Base-by-base conservation (phyloP, 1,140 invertebrate species). In the Coptotermes formosanus region DNA sequence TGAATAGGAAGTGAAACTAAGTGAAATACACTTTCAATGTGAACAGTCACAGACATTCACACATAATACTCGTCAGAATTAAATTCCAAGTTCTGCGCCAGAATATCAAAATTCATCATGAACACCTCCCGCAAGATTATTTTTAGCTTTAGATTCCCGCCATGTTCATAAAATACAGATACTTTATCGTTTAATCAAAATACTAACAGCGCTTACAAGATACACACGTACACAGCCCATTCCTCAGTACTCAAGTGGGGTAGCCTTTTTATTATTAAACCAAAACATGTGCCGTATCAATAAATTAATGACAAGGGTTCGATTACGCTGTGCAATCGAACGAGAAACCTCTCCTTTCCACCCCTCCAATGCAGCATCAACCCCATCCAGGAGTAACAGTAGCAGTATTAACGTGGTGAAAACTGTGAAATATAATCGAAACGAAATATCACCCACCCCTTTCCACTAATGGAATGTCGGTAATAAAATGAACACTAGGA, bases 401-500 rank as follows among this genome's bases (percentile, higher is more conserved):
- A 75, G 64, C 64, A 75, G 64, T 9, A 75, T 75, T 75, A 75
- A 25, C 25, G 64, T 75, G 64, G 64, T 75, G 64, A 75, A 75
- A 75, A 75, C 64, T 75, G 64, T 75, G 64, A 75, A 75, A 75
- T 75, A 75, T 75, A 25, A 75, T 75, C 64, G 64, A 75, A 75
- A 75, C 64, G 64, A 75, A 75, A 75, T n/a, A 75, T 75, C 64
- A 75, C n/a, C 64, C 64, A n/a, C n/a, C 64, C 64, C 64, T 30
- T 12, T 30, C 64, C 64, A 75, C 64, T 75, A 75, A 75, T 75
- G 64, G 64, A 75, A 75, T 75, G 64, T 75, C 64, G 64, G 64
- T 75, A 75, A 75, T 75, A 75, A 75, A 75, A 75, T 75, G 64
- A 75, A 75, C 64, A 75, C 64, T 75, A 75, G 64, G 64, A 75